Evolutionary conservation across 2,113 vertebrate genomes (phyloP), one percentile per base, ranked within the genome.

Genomic region (Cricetomys ansorgei): DNA sequence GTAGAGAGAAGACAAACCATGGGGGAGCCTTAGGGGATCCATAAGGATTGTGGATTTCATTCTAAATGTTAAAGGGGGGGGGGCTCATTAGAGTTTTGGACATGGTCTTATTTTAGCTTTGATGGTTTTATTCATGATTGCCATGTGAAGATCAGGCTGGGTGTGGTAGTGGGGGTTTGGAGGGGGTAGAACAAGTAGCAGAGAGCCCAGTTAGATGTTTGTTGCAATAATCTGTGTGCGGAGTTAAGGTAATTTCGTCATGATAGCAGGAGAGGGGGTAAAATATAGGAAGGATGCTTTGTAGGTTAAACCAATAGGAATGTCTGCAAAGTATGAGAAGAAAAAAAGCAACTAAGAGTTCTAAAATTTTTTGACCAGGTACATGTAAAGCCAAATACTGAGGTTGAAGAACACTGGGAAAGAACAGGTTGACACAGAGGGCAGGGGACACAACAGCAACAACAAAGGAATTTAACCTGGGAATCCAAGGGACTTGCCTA

Each of bases 91-190:
- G 50, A 65, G 45, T 59, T 80, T 45, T 25, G 40, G 23, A 65
- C 11, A n/a, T 3, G 21, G 67, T 43, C 25, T 55, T 16, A 88
- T 17, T 48, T 62, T 25, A 7, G 37, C 55, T 89, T 72, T 77
- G 43, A 48, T 27, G 77, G 10, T 8, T 25, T 96, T 43, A 93
- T 72, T 75, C 16, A 7, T 62, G 13, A 62, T 43, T 62, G 29
- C 53, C 65, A 43, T 0, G 1, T 21, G 27, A 85, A 65, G 53
- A 85, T 34, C 1, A 89, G 21, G 48, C 5, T 40, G 17, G 34
- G 8, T 62, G 4, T 43, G 7, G 17, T 43, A 37, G n/a, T 34
- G 3, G 1, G 1, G 27, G 0, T 19, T n/a, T n/a, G 21, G 7
- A 1, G 27, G 48, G 23, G 37, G 25, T 27, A 85, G 27, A 48